Percentiles rank a stretch among this genome's conserved stretches.
phyloP scores from a whole-genome alignment of 2,797 vertebrate genomes.

The Sebastes miniatus region DNA sequence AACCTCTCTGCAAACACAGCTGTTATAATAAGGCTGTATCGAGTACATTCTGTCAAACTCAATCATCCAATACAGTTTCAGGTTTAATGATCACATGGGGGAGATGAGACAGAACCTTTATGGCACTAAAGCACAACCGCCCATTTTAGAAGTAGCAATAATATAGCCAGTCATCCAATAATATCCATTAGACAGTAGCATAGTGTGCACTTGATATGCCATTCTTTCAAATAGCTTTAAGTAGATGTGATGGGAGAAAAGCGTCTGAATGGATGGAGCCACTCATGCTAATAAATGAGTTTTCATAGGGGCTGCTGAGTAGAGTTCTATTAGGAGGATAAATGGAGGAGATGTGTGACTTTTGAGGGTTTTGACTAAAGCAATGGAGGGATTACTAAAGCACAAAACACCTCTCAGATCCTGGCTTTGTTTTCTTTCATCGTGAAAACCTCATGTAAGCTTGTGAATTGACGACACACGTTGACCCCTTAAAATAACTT shows the following conservation, averaged over 20 bases:
- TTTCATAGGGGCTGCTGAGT: background rate
- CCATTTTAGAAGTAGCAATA: background rate
- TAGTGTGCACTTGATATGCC: background rate
- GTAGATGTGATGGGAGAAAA: constrained; percentile 2
- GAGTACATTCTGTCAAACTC: background rate
- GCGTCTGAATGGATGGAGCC: background rate
- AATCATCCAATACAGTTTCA: background rate
- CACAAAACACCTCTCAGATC: background rate
- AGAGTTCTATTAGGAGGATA: background rate
- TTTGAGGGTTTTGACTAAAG: background rate
- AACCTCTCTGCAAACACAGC: background rate
- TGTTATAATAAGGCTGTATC: background rate
- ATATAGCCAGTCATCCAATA: background rate
- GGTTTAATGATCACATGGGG: background rate
- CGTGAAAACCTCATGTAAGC: background rate
- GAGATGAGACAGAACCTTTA: background rate
- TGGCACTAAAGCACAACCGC: background rate
- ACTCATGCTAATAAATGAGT: background rate
- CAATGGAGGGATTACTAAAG: background rate
- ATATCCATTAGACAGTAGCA: background rate
- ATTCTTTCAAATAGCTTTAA: background rate
- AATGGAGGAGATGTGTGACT: background rate
- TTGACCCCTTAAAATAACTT: background rate
- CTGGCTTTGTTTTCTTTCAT: background rate
- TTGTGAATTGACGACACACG: background rate